These are phyloP conservation scores for Epirrhoe alternata DNA, from an alignment of 2,888 invertebrate species.

Conservation along the genomic window DNA sequence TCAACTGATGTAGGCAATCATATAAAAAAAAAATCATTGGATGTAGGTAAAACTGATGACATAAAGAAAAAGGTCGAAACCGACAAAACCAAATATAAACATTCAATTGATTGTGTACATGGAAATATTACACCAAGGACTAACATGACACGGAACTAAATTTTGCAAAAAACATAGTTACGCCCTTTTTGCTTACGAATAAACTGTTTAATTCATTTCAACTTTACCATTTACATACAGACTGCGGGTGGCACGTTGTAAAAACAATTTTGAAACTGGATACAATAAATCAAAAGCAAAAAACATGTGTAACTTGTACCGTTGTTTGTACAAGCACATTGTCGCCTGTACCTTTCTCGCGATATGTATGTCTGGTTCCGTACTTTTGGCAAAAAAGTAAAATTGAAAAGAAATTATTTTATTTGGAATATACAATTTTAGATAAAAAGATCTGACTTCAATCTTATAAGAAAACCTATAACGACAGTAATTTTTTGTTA, in stretches of 20 bases:
- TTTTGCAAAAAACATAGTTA: neutral
- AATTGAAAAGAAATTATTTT: too few relatives aligned
- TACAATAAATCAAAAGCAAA: constrained; percentile 82
- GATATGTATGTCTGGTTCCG: too few relatives aligned
- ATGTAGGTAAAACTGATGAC: constrained; percentile 22
- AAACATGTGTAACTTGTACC: constrained; percentile 79
- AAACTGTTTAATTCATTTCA: constrained; percentile 37
- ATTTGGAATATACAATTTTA: too few relatives aligned
- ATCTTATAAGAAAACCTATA: too few relatives aligned
- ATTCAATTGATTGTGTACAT: neutral
- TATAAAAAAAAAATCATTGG: too few relatives aligned
- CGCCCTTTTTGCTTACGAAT: neutral
- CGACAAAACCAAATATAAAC: neutral
- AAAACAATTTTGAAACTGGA: constrained; percentile 79
- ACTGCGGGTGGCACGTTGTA: constrained; percentile 77
- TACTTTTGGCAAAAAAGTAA: neutral
- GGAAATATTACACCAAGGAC: neutral
- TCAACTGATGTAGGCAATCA: too few relatives aligned
- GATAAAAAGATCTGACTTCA: too few relatives aligned
- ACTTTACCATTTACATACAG: constrained; percentile 61
- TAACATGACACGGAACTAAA: neutral
- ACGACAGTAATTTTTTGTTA: too few relatives aligned
- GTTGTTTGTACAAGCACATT: constrained; percentile 80
- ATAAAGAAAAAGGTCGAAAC: neutral
- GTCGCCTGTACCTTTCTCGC: constrained; percentile 60